Conservation (phyloP, 2,113 vertebrate genomes). For the Microtus pennsylvanicus region DNA sequence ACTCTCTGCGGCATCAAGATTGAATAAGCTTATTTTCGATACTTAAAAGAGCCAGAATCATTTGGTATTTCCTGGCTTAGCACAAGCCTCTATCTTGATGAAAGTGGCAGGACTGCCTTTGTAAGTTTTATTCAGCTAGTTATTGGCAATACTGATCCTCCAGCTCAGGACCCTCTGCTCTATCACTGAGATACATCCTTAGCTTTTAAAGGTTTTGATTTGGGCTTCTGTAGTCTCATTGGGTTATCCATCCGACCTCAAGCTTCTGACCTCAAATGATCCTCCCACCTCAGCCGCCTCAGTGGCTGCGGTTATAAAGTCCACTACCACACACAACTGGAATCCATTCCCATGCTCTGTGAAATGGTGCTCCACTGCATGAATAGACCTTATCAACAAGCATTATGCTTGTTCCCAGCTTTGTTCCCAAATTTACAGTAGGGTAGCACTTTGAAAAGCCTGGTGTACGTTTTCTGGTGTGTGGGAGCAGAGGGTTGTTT, state of each 20-base stretch:
- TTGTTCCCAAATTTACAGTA: not conserved
- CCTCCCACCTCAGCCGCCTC: not conserved
- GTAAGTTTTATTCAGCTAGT: not conserved
- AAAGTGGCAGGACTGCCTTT: not conserved
- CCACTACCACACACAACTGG: not conserved
- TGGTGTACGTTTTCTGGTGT: not conserved
- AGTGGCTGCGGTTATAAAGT: not conserved
- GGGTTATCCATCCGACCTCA: not conserved
- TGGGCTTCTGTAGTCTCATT: not conserved
- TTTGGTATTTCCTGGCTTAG: not conserved
- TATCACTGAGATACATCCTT: not conserved
- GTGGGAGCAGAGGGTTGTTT: not conserved
- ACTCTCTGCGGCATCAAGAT: not conserved
- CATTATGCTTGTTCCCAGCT: not conserved
- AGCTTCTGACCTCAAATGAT: too few species aligned
- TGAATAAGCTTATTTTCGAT: not conserved
- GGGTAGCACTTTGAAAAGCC: not conserved
- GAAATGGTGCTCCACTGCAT: not conserved
- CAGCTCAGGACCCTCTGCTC: too few species aligned
- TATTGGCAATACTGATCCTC: not conserved
- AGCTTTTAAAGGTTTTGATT: not conserved
- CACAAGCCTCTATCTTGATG: not conserved
- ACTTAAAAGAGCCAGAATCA: not conserved
- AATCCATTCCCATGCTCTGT: not conserved
- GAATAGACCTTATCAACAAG: too few species aligned